Evolutionary conservation across 2,113 vertebrate species (phyloP), one percentile per base, ranked within the genome.

Genomic region (Microtus oregoni): DNA sequence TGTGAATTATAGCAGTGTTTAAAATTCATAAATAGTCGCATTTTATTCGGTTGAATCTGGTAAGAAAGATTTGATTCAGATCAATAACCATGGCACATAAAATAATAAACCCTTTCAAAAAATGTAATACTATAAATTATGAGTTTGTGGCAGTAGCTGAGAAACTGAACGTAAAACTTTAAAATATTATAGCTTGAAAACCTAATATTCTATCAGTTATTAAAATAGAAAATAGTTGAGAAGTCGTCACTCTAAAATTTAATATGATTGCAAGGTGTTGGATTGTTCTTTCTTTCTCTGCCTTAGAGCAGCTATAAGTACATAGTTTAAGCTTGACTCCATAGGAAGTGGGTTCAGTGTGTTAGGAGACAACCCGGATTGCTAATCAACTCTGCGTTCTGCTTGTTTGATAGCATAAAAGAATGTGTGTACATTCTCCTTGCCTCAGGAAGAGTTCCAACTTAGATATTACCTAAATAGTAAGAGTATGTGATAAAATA

Each of bases 11-110:
- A 94, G 1, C 44, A 70, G 58, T 92, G 96, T 41, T 96, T 98
- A 97, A 93, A 50, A 94, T 96, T 97, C 78, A 52, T 97, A 98
- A 90, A 94, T 95, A 98, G 97, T 96, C 97, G 95, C 94, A 79
- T 96, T 98, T 97, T 97, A 77, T 96, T 96, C 52, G 94, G 65
- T 90, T 91, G 90, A 97, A 97, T 95, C 96, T 95, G 86, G 94
- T 95, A 96, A 98, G 97, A 97, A 90, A 95, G 89, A 97, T 98
- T 58, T 95, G 82, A 90, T 95, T 94, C 77, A 92, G 92, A 93
- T 97, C 96, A 97, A 95, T 97, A 96, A 86, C 70, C 91, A 68
- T 91, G 47, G 73, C 63, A 89, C 32, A 95, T 92, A 97, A 97
- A 95, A 92, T 96, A 97, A 97, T 95, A 96, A 96, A 86, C 38